A percentile compares a stretch with the other conserved stretches of the same genome.
Evolutionary conservation across 2,113 vertebrate species (phyloP).

Genomic region (Rhinichthys klamathensis): DNA sequence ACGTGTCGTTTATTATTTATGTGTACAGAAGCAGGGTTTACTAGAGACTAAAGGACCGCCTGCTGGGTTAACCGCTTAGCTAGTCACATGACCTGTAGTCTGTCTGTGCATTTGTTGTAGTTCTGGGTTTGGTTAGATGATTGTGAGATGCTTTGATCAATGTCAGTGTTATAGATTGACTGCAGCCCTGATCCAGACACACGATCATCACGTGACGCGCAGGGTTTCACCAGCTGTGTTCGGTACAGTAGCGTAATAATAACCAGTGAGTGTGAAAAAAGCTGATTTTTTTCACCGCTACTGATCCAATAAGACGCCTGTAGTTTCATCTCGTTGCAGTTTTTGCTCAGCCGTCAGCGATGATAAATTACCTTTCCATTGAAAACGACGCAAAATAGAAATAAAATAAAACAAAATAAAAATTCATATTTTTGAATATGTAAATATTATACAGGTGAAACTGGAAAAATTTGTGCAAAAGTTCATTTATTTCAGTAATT

Average conservation of each 20-base stretch:
- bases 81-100: slow-evolving; percentile 15
- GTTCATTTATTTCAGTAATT: too few species aligned
- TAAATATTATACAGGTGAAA: background rate
- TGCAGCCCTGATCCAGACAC: background rate
- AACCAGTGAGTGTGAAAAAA: background rate
- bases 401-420: background rate
- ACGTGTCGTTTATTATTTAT: slow-evolving; percentile 2
- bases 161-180: too few species aligned
- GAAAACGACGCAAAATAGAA: background rate
- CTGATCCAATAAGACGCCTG: background rate
- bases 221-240: background rate
- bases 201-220: background rate
- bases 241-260: background rate
- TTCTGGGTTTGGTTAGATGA: background rate
- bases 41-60: background rate
- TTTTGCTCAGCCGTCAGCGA: background rate
- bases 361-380: background rate
- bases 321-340: background rate
- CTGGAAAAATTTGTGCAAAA: too few species aligned
- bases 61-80: background rate
- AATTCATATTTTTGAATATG: background rate
- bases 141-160: too few species aligned
- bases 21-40: background rate
- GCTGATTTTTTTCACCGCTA: background rate
- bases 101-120: background rate